These are phyloP conservation scores for Acholoe squamosa DNA, from an alignment of 2,888 invertebrate genomes.

Conservation along the genomic window DNA sequence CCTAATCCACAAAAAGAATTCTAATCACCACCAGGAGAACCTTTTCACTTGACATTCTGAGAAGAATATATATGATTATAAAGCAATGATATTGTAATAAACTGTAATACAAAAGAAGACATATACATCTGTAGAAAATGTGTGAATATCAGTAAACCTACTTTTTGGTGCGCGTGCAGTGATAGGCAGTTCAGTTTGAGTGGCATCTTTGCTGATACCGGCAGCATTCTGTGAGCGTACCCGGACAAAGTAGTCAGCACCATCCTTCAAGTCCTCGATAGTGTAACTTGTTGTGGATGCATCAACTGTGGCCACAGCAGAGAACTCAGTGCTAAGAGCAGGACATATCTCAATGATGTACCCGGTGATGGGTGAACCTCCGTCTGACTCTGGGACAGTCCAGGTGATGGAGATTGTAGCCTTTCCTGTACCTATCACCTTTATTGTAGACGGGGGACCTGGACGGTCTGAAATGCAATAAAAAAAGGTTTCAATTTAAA, in stretches of 20 bases:
- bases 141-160: slow-evolving; percentile 66
- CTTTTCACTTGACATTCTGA: background rate
- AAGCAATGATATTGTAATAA: background rate
- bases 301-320: slow-evolving; percentile 68
- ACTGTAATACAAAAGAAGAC: background rate
- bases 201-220: slow-evolving; percentile 85
- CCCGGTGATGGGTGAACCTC: slow-evolving; percentile 80
- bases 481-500: background rate
- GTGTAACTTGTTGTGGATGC: slow-evolving; percentile 69
- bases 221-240: slow-evolving; percentile 93
- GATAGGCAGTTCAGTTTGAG: slow-evolving; percentile 68
- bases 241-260: slow-evolving; percentile 89
- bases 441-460: slow-evolving; percentile 76
- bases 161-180: slow-evolving; percentile 75
- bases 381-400: slow-evolving; percentile 83
- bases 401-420: slow-evolving; percentile 79
- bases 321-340: slow-evolving; percentile 55
- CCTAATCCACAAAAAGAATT: background rate
- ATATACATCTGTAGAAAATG: background rate
- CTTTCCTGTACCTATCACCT: slow-evolving; percentile 75
- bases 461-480: slow-evolving; percentile 63
- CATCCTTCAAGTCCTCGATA: slow-evolving; percentile 66
- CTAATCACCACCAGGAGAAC: background rate
- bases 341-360: slow-evolving; percentile 80
- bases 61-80: background rate